Evolutionary conservation across 2,888 invertebrate species (phyloP).

Genomic region (Polydesmus complanatus): DNA sequence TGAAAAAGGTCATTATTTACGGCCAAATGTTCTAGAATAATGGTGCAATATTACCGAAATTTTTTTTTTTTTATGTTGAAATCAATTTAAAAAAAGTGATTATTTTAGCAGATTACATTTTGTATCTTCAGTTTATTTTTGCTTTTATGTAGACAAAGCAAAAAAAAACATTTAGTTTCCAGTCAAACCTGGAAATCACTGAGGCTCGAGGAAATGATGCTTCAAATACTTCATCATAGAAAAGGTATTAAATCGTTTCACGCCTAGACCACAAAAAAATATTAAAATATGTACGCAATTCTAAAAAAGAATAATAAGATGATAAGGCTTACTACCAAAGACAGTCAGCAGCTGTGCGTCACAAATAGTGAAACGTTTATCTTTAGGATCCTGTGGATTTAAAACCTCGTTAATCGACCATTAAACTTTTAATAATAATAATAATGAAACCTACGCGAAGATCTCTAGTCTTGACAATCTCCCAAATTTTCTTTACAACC

Average conservation of each 20-base stretch:
- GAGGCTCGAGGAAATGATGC: conserved; percentile 53
- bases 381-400: conserved; percentile 60
- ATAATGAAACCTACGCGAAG: conserved; percentile 43
- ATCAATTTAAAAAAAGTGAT: not conserved
- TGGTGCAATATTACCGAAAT: not conserved
- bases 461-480: conserved; percentile 73
- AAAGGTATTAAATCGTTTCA: conserved; percentile 82
- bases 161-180: not conserved
- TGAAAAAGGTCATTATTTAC: not conserved
- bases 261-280: conserved; percentile 34
- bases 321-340: conserved; percentile 59
- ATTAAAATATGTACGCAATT: too few species aligned
- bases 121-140: not conserved
- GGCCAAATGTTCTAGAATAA: not conserved
- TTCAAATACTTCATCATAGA: conserved; percentile 96
- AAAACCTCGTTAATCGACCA: not conserved
- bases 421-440: too few species aligned
- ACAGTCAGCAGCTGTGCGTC: conserved; percentile 78
- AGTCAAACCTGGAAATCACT: not conserved
- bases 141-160: not conserved
- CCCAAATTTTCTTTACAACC: conserved; percentile 80
- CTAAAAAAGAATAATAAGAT: too few species aligned
- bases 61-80: too few species aligned
- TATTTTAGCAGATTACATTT: not conserved
- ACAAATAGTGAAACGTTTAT: conserved; percentile 88